These are phyloP conservation scores for Entomyzon cyanotis DNA, from an alignment of 2,113 vertebrate genomes.

Conservation along the genomic window DNA sequence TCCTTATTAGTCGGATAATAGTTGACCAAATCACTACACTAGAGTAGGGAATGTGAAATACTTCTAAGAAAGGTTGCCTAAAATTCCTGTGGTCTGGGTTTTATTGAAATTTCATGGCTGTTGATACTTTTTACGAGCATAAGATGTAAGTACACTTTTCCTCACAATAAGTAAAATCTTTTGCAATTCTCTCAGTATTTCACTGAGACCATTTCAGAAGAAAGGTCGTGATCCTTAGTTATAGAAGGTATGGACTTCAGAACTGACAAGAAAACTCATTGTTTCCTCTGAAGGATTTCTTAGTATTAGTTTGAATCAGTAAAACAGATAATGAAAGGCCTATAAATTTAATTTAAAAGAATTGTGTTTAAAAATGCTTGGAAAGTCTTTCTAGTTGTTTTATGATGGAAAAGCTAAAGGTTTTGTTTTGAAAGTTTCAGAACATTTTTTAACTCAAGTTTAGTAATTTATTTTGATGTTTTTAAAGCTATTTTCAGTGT, in stretches of 20 bases:
- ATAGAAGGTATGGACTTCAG: not conserved
- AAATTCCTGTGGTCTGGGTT: not conserved
- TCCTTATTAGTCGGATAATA: not conserved
- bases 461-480: not conserved
- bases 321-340: not conserved
- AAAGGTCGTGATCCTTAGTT: not conserved
- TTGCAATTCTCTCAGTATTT: not conserved
- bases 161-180: not conserved
- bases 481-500: not conserved
- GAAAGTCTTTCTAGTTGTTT: not conserved
- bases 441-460: not conserved
- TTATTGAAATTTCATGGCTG: not conserved
- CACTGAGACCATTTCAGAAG: not conserved
- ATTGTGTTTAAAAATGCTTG: not conserved
- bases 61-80: not conserved
- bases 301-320: not conserved
- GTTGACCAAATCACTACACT: not conserved
- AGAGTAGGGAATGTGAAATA: not conserved
- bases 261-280: not conserved
- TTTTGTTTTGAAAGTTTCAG: not conserved
- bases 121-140: not conserved
- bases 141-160: not conserved
- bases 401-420: not conserved
- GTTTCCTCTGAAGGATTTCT: not conserved
- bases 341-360: not conserved